phyloP scores from a whole-genome alignment of 30 jellyfish, hydroid and myxozoan species.

The Turritopsis dohrnii region DNA sequence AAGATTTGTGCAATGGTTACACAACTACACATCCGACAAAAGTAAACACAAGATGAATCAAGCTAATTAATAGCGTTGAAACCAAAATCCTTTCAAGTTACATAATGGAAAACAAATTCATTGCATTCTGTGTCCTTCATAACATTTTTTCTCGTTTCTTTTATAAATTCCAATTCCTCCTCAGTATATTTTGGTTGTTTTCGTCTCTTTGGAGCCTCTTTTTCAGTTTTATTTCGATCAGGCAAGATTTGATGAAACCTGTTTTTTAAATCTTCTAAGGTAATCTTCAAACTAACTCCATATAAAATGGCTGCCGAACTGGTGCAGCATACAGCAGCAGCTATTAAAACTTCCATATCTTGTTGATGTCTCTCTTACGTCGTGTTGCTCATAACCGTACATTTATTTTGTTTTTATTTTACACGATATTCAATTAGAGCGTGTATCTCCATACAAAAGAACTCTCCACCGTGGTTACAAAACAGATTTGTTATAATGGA shows the following conservation, averaged over 20 bases:
- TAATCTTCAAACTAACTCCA: conserved; percentile 4
- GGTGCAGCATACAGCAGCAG: neutral
- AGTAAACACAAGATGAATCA: no score
- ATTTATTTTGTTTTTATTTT: no score
- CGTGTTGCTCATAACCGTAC: neutral
- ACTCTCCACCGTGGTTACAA: no score
- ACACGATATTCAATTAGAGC: no score
- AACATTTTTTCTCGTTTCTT: neutral
- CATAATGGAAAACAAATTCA: neutral
- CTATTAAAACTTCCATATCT: neutral
- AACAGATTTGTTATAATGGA: no score
- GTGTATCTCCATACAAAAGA: no score
- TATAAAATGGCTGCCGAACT: neutral
- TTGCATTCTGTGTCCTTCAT: neutral
- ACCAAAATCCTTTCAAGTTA: neutral
- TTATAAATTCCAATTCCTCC: neutral
- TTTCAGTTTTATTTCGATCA: neutral
- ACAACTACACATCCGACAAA: no score
- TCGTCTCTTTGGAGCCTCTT: neutral
- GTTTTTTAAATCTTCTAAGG: neutral
- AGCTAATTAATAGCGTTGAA: no score
- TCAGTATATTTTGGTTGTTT: neutral
- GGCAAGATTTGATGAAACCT: neutral
- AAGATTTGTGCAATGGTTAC: no score
- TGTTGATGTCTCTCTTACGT: neutral